These are phyloP conservation scores for Manis crassicaudata DNA, from an alignment of 2,797 vertebrate genomes.

Conservation along the genomic window DNA sequence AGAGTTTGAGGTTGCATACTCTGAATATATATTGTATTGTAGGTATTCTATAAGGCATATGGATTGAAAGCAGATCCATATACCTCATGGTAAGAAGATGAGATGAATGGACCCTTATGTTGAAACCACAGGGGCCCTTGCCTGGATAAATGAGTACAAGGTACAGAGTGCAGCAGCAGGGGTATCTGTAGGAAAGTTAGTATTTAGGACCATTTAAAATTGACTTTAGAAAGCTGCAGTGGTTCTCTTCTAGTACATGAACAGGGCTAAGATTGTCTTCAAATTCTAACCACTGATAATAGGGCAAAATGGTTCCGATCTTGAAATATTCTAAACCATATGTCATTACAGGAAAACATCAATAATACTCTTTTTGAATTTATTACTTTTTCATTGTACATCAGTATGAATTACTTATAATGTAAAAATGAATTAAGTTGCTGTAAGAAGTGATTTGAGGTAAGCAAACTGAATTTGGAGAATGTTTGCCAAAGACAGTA, in stretches of 20 bases:
- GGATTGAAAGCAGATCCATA: neutral
- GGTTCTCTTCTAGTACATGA: neutral
- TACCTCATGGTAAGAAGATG: neutral
- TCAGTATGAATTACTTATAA: conserved; percentile 39
- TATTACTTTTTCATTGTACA: conserved; percentile 35
- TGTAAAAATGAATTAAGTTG: conserved; percentile 48
- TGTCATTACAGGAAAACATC: conserved; percentile 17
- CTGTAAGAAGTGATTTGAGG: conserved; percentile 42
- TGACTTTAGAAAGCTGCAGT: neutral
- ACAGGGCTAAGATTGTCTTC: neutral
- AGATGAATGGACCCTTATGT: neutral
- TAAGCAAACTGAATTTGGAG: conserved; percentile 59
- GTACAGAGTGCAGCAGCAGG: neutral
- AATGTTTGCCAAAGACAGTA: conserved; percentile 51
- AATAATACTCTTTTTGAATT: neutral
- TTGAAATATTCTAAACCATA: conserved; percentile 43
- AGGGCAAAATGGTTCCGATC: conserved; percentile 14
- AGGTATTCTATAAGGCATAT: neutral
- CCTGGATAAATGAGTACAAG: neutral
- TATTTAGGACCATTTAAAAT: neutral
- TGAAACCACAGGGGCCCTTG: neutral
- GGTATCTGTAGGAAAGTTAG: neutral
- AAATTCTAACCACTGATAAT: neutral
- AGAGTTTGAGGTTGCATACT: neutral
- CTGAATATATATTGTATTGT: neutral